phyloP scores from a whole-genome alignment of 2,888 invertebrate genomes.

The Scaptomyza reducta region DNA sequence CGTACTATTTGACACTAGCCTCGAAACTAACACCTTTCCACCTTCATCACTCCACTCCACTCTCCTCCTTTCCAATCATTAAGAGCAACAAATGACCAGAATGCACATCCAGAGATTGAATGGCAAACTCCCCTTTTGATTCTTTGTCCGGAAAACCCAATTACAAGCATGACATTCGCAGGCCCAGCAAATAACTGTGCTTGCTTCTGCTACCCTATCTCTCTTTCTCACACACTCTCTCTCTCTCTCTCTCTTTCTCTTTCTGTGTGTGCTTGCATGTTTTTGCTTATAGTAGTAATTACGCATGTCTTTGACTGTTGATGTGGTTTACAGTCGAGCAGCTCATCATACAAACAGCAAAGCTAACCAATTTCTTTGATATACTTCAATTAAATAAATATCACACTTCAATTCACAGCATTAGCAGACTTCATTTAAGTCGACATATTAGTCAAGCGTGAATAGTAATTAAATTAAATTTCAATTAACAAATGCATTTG shows the following conservation, averaged over 20 bases:
- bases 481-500: background rate
- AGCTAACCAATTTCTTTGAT: constrained; percentile 8
- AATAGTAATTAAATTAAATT: background rate
- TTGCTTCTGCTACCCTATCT: background rate
- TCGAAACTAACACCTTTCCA: constrained; percentile 1
- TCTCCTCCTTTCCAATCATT: background rate
- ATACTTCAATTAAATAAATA: constrained; percentile 38
- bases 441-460: background rate
- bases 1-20: constrained; percentile 36
- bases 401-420: constrained; percentile 31
- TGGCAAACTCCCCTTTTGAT: constrained; percentile 21
- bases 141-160: constrained; percentile 57
- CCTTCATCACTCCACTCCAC: background rate
- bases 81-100: constrained; percentile 27
- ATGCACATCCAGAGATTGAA: constrained; percentile 22
- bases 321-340: constrained; percentile 30
- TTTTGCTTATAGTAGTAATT: constrained; percentile 38
- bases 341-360: constrained; percentile 31
- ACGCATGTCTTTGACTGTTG: constrained; percentile 39
- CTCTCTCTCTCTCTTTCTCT: constrained; percentile 5
- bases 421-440: background rate
- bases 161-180: constrained; percentile 72
- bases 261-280: constrained; percentile 4
- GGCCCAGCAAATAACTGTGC: constrained; percentile 13
- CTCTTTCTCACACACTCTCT: constrained; percentile 8